Evolutionary conservation across 2,797 vertebrate species (phyloP).

Genomic region (Hybognathus amarus): DNA sequence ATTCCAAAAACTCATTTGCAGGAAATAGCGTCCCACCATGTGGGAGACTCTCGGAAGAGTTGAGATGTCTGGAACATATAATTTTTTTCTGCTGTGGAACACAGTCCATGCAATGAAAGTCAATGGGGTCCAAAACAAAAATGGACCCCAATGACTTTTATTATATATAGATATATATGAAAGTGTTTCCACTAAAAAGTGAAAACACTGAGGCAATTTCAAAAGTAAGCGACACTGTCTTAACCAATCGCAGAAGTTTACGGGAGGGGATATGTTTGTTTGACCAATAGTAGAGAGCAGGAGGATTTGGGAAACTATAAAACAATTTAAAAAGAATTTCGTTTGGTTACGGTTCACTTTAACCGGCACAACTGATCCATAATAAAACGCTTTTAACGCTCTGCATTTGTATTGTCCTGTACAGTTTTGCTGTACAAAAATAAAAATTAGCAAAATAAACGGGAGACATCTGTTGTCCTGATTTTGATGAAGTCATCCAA

Average conservation of each 20-base stretch:
- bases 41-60: not conserved
- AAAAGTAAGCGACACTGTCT: not conserved
- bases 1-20: not conserved
- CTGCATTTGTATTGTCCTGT: not conserved
- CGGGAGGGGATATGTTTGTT: not conserved
- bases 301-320: too few relatives aligned
- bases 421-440: not conserved
- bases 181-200: too few relatives aligned
- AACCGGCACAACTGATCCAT: not conserved
- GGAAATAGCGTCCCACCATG: not conserved
- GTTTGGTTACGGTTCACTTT: not conserved
- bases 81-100: not conserved
- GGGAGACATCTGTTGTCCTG: not conserved
- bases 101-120: not conserved
- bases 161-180: not conserved
- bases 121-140: not conserved
- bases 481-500: conserved; percentile 1
- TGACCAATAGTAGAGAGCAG: not conserved
- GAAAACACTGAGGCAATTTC: not conserved
- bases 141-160: not conserved
- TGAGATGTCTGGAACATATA: not conserved
- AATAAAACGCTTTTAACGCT: not conserved
- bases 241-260: not conserved
- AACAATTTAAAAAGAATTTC: not conserved
- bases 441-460: not conserved